Base-by-base conservation (phyloP, 2,888 invertebrate species). In the Lasioglossum vierecki region DNA sequence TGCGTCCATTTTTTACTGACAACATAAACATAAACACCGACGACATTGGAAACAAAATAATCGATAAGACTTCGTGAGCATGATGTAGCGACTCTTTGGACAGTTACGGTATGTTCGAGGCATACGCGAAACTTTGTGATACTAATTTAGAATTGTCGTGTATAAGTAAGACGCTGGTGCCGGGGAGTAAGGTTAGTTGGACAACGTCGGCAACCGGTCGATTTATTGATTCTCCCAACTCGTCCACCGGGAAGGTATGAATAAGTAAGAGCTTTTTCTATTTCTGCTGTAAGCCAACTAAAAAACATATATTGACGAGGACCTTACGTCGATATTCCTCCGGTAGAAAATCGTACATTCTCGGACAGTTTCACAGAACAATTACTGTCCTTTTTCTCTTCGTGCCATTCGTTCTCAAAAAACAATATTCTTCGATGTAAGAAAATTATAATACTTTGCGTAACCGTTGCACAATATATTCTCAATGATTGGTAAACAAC, bases 141-240 rank as follows among this genome's bases (percentile, higher is more conserved):
- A 70, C 70, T 70, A 70, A 70, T 70, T 70, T 70, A 39, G 70
- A 70, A n/a, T 41, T n/a, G 39, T 70, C 70, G 41, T 30, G 18
- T n/a, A 39, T 15, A 71, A 63, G 46, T 76, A 66, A 76, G 68
- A 39, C 39, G 72, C 53, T 53, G 80, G 60, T 41, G 41, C 60
- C 79, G 77, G 26, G 79, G 41, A 79, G 83, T 92, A 90, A 91
- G 91, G 92, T 92, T 91, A 91, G 89, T 89, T 88, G 89, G 88
- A 76, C 88, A 88, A 63, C 82, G 77, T 71, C 70, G 82, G 72
- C 78, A 57, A 87, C 82, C 80, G 91, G 89, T 93, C 94, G 93
- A 94, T 94, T 92, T 94, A 95, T 95, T 91, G 94, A 94, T 94
- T 93, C 86, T 79, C 87, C 89, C 83, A 87, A 89, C 92, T 93